These are phyloP conservation scores for Acromyrmex charruanus DNA, from an alignment of 1,140 invertebrate genomes.

Conservation along the genomic window DNA sequence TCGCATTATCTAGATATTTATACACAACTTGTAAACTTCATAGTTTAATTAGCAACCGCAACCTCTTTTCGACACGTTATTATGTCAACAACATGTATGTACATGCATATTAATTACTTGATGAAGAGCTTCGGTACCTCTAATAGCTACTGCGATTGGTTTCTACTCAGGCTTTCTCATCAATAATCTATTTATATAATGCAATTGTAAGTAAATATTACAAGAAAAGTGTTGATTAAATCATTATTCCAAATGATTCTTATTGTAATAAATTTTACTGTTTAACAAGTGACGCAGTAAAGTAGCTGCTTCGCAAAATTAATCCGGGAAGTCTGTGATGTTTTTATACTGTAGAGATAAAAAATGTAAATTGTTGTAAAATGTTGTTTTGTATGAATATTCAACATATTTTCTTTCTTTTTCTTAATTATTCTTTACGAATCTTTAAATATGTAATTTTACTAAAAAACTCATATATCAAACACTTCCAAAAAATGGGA, in stretches of 20 bases:
- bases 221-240: not conserved
- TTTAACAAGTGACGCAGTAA: conserved; percentile 13
- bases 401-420: too few relatives aligned
- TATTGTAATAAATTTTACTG: not conserved
- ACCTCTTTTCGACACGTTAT: conserved; percentile 25
- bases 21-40: conserved; percentile 28
- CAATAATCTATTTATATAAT: conserved; percentile 18
- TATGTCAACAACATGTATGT: conserved; percentile 41
- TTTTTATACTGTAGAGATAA: too few relatives aligned
- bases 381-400: too few relatives aligned
- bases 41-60: conserved; percentile 23
- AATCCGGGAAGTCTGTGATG: too few relatives aligned
- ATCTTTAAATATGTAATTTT: too few relatives aligned
- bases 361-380: too few relatives aligned
- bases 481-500: too few relatives aligned
- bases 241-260: conserved; percentile 17
- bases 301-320: not conserved
- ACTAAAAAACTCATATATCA: too few relatives aligned
- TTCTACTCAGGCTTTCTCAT: not conserved
- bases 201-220: not conserved
- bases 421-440: too few relatives aligned
- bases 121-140: conserved; percentile 33
- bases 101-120: conserved; percentile 51
- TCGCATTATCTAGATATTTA: conserved; percentile 7
- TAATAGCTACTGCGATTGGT: not conserved